These are phyloP conservation scores for Melinaea marsaeus DNA, from an alignment of 2,888 invertebrate genomes.

Conservation along the genomic window DNA sequence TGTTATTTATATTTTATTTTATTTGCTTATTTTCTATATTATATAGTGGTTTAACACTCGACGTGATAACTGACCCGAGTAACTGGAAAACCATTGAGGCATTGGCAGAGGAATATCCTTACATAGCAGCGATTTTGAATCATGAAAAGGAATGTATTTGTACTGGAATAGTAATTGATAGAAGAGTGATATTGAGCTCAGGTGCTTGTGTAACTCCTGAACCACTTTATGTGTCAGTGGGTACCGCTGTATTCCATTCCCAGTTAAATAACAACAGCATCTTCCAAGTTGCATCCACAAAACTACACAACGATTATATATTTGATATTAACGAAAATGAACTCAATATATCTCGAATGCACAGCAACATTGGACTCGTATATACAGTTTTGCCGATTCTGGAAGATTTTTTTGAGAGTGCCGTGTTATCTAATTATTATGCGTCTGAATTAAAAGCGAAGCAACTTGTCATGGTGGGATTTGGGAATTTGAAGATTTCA, in stretches of 20 bases:
- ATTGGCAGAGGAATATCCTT: slow-evolving; percentile 56
- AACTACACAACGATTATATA: slow-evolving; percentile 47
- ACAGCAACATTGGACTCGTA: slow-evolving; percentile 57
- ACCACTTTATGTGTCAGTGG: slow-evolving; percentile 46
- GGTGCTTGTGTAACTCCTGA: slow-evolving; percentile 46
- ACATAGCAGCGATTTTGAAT: slow-evolving; percentile 52
- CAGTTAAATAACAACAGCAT: slow-evolving; percentile 37
- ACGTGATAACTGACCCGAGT: slow-evolving; percentile 11
- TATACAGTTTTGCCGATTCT: slow-evolving; percentile 42
- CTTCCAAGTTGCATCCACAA: slow-evolving; percentile 41
- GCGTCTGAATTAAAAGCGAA: slow-evolving; percentile 48
- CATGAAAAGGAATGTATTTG: slow-evolving; percentile 45
- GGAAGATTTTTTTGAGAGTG: slow-evolving; percentile 40
- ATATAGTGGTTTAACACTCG: background rate
- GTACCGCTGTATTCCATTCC: slow-evolving; percentile 44
- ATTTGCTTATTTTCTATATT: slow-evolving; percentile 4
- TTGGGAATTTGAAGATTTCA: slow-evolving; percentile 39
- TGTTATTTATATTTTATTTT: background rate
- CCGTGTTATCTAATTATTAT: slow-evolving; percentile 43
- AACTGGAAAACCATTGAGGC: slow-evolving; percentile 43
- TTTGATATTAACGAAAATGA: slow-evolving; percentile 39
- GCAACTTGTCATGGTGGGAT: slow-evolving; percentile 48
- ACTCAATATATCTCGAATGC: slow-evolving; percentile 44
- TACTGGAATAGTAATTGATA: slow-evolving; percentile 50
- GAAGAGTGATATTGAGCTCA: slow-evolving; percentile 52